phyloP scores from a whole-genome alignment of 2,113 vertebrate species.

The Brienomyrus longianalis region DNA sequence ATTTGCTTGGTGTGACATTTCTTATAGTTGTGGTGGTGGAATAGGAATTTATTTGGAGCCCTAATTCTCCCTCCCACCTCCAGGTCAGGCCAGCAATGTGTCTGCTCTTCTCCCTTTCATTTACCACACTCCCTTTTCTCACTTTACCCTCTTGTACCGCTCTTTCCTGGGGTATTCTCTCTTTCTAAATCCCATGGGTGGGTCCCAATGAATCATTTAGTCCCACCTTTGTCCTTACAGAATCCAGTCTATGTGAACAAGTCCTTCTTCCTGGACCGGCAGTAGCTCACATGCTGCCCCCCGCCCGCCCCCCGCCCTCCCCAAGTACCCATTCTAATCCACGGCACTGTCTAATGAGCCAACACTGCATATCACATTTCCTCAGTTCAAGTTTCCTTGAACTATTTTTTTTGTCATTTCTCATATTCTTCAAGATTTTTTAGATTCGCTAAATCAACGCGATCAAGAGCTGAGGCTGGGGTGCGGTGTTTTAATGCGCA shows the following conservation, averaged over 20 bases:
- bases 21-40: slow-evolving; percentile 16
- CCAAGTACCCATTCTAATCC: background rate
- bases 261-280: background rate
- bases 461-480: background rate
- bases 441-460: background rate
- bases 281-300: background rate
- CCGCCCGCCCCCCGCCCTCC: background rate
- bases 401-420: slow-evolving; percentile 37
- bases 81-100: slow-evolving; percentile 52
- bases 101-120: slow-evolving; percentile 52
- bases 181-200: background rate
- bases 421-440: background rate
- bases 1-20: background rate
- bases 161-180: background rate
- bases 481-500: slow-evolving; percentile 32
- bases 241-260: background rate
- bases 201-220: background rate
- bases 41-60: slow-evolving; percentile 59
- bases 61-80: slow-evolving; percentile 34
- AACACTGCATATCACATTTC: slow-evolving; percentile 16
- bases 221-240: background rate
- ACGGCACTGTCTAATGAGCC: background rate
- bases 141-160: background rate
- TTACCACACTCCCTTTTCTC: slow-evolving; percentile 25
- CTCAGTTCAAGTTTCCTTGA: slow-evolving; percentile 29